phyloP scores from a whole-genome alignment of 1,140 invertebrate genomes.

The Drosophila mauritiana region DNA sequence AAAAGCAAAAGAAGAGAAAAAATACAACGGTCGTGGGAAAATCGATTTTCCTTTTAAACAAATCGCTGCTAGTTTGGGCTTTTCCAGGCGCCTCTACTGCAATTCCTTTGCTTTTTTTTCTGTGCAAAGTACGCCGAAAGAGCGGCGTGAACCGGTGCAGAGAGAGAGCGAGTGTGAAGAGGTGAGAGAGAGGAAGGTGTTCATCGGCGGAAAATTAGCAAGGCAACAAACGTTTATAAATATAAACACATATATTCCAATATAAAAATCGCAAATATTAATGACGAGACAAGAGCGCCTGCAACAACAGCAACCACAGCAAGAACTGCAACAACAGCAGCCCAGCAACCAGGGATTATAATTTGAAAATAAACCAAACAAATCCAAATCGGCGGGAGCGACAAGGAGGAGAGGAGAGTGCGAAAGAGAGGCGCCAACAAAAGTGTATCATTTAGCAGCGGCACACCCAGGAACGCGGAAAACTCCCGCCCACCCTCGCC shows the following conservation, averaged over 20 bases:
- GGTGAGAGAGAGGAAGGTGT: not conserved
- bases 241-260: constrained; percentile 35
- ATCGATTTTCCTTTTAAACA: constrained; percentile 33
- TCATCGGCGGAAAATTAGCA: constrained; percentile 28
- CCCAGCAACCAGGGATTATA: constrained; percentile 44
- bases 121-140: constrained; percentile 29
- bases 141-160: constrained; percentile 26
- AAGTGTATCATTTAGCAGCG: constrained; percentile 34
- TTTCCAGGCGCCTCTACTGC: not conserved
- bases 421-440: constrained; percentile 26
- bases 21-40: constrained; percentile 25
- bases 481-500: constrained; percentile 3
- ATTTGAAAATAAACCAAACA: constrained; percentile 76
- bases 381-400: constrained; percentile 65
- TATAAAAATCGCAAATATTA: constrained; percentile 68
- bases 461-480: constrained; percentile 34
- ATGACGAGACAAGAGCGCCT: constrained; percentile 23
- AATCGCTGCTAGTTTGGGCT: constrained; percentile 15
- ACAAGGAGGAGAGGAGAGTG: constrained; percentile 20
- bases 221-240: constrained; percentile 22
- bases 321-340: constrained; percentile 29
- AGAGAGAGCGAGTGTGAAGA: not conserved
- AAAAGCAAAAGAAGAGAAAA: constrained; percentile 1
- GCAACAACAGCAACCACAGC: not conserved
- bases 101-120: constrained; percentile 22